Evolutionary conservation across 2,797 vertebrate species (phyloP).

Genomic region (Lacerta agilis): DNA sequence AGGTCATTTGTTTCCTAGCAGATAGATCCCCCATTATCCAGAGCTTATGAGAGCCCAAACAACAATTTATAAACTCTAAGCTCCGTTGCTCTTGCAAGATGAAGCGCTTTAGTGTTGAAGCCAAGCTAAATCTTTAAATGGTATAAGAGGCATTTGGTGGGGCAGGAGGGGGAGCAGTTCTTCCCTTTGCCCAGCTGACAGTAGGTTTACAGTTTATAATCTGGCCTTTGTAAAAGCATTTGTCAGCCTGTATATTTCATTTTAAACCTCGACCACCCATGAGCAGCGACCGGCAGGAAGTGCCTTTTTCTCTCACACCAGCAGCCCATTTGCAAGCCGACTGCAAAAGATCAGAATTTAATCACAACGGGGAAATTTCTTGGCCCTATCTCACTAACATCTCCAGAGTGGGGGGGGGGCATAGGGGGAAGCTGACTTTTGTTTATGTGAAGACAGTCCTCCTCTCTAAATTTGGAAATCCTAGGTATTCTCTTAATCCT

Average conservation of each 20-base stretch:
- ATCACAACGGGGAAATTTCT: constrained; percentile 79
- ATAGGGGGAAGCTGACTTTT: constrained; percentile 58
- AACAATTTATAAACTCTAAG: constrained; percentile 73
- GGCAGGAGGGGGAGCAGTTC: constrained; percentile 5
- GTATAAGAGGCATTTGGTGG: constrained; percentile 78
- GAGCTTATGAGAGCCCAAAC: constrained; percentile 69
- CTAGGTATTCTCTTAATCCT: constrained; percentile 75
- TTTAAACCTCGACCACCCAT: constrained; percentile 92
- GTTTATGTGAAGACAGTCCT: constrained; percentile 88
- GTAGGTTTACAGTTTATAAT: constrained; percentile 94
- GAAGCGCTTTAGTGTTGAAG: constrained; percentile 74
- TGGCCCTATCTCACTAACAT: constrained; percentile 80
- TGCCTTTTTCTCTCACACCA: constrained; percentile 77
- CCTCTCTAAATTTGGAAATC: constrained; percentile 87
- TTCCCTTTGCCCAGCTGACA: constrained; percentile 83
- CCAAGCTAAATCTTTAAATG: constrained; percentile 80
- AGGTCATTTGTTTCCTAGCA: constrained; percentile 72
- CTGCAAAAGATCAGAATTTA: constrained; percentile 83
- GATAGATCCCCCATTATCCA: constrained; percentile 68
- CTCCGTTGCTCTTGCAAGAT: constrained; percentile 65
- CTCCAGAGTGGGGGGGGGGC: constrained; percentile 75
- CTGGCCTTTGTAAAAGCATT: constrained; percentile 90
- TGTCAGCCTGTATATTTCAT: constrained; percentile 91
- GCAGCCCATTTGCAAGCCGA: constrained; percentile 74
- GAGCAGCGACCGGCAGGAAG: constrained; percentile 84